Percentiles rank a stretch among this genome's conserved stretches.
These are phyloP conservation scores for Fragum fragum DNA, from an alignment of 2,888 invertebrate species.

Conservation along the genomic window DNA sequence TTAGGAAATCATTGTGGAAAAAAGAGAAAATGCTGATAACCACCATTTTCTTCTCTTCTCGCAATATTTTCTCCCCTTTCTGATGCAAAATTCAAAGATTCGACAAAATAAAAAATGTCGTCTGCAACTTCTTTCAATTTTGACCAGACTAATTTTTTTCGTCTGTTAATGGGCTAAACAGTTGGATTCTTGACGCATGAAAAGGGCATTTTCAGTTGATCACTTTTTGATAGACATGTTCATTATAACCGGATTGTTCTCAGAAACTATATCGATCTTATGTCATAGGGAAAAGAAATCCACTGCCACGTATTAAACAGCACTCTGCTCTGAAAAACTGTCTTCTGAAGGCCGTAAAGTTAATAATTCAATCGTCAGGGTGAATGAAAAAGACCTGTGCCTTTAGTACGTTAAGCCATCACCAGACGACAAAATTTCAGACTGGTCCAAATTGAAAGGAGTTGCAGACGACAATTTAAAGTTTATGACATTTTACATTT, in stretches of 20 bases:
- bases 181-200: conserved; percentile 20
- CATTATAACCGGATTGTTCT: conserved; percentile 42
- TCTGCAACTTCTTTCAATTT: not conserved
- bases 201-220: conserved; percentile 41
- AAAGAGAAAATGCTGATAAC: no score
- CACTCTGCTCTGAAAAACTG: not conserved
- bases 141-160: not conserved
- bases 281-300: conserved; percentile 13
- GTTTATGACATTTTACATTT: no score
- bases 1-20: no score
- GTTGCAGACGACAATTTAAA: no score
- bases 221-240: conserved; percentile 53
- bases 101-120: not conserved
- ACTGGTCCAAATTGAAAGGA: no score
- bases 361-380: not conserved
- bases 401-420: not conserved
- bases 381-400: not conserved
- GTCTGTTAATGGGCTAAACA: not conserved
- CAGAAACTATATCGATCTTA: conserved; percentile 45
- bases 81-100: no score
- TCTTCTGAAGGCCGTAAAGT: not conserved
- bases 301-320: not conserved
- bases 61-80: not conserved
- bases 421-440: no score
- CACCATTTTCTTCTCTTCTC: conserved; percentile 4